Base-by-base conservation (phyloP, 2,888 invertebrate species). In the Malthinus flaveolus region DNA sequence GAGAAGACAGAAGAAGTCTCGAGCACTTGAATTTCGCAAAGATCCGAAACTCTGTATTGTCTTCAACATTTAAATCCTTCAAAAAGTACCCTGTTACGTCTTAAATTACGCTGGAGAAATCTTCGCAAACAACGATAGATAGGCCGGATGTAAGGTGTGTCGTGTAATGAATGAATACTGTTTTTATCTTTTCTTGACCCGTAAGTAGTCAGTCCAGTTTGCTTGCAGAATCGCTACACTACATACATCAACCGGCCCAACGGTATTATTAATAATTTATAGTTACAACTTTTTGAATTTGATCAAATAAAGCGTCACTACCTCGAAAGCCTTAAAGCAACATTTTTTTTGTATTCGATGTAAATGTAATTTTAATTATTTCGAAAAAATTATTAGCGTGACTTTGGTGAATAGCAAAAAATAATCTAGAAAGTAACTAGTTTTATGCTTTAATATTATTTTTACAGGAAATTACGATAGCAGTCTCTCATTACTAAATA, bases 131-230 rank as follows among this genome's bases (percentile, higher is more conserved):
- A 10, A 52, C 39, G 50, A 50, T 5, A 48, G 32, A 49, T 39
- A 48, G 39, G 35, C 63, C 63, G 63, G 63, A 63, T 63, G 63
- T 51, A 49, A 61, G 61, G 63, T 61, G 61, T 53, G 63, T 54
- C 63, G 23, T 49, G 54, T 56, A 63, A 63, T 63, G 63, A 63
- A 63, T 63, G 63, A 63, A 63, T 49, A 56, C 56, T 45, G 58
- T 61, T 63, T 63, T 61, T 61, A 56, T 53, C 52, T 63, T 36
- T 32, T 46, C 48, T 61, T 59, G 58, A 51, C 61, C 53, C 49
- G 50, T 33, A 53, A 63, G 49, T 61, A 53, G 58, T 54, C 56
- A 61, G 46, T 61, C 63, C 63, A 63, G 63, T 63, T 61, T 23
- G 23, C 50, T 54, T 42, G 42, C 32, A 54, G 51, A 61, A 59